Conservation (phyloP, 1,140 invertebrate species). For the Macrobrachium rosenbergii region DNA sequence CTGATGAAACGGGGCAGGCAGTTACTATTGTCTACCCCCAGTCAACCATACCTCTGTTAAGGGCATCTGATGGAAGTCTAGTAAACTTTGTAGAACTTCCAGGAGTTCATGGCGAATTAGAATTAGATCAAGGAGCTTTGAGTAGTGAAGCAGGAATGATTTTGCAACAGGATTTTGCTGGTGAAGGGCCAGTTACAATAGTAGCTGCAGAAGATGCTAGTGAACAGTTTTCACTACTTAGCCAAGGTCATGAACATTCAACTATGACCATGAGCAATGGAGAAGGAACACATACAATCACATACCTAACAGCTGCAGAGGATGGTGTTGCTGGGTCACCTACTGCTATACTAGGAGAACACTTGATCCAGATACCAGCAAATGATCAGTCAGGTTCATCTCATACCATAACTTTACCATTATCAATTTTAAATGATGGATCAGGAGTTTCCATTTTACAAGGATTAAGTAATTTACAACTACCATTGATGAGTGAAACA, state of each 20-base stretch:
- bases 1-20: conserved; percentile 43
- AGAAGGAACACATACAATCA: conserved; percentile 37
- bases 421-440: conserved; percentile 57
- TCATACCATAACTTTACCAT: conserved; percentile 57
- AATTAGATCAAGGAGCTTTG: conserved; percentile 44
- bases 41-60: conserved; percentile 45
- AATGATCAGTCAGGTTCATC: conserved; percentile 48
- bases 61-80: conserved; percentile 40
- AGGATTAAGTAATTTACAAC: conserved; percentile 50
- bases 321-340: conserved; percentile 17
- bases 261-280: conserved; percentile 20
- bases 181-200: conserved; percentile 49
- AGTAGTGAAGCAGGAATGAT: conserved; percentile 45
- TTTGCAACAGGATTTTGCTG: conserved; percentile 46
- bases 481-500: conserved; percentile 45
- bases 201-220: conserved; percentile 49
- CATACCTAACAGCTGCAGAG: conserved; percentile 43
- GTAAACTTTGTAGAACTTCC: conserved; percentile 59
- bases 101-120: conserved; percentile 40
- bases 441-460: conserved; percentile 57
- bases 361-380: conserved; percentile 59
- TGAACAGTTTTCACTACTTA: conserved; percentile 46
- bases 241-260: conserved; percentile 32
- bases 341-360: conserved; percentile 48
- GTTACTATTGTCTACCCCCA: conserved; percentile 58